Evolutionary conservation across 2,797 vertebrate species (phyloP).

Genomic region (Todus mexicanus): DNA sequence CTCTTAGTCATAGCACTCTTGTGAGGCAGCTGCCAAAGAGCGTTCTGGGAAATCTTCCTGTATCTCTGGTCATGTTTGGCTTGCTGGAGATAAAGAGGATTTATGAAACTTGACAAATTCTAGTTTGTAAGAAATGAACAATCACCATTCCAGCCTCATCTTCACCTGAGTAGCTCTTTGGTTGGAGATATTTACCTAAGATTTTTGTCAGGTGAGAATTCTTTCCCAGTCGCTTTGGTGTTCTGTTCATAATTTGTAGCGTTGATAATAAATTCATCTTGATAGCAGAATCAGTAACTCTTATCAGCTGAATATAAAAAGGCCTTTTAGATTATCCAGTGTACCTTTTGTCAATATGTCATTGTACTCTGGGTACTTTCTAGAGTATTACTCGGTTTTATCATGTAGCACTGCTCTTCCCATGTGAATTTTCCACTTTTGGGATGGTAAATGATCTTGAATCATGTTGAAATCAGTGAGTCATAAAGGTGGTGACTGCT

Average conservation of each 20-base stretch:
- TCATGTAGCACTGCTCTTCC: conserved; percentile 20
- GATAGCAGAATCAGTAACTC: conserved; percentile 34
- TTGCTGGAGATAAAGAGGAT: conserved; percentile 21
- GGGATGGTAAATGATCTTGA: conserved; percentile 27
- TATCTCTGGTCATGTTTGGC: background rate
- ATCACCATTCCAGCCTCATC: background rate
- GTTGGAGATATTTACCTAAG: conserved; percentile 18
- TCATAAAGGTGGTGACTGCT: conserved; percentile 21
- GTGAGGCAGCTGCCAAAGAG: background rate
- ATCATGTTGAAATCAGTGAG: conserved; percentile 39
- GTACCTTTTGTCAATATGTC: conserved; percentile 46
- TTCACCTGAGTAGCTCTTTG: background rate
- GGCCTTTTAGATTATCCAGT: conserved; percentile 20
- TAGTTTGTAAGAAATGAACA: background rate
- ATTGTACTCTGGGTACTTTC: conserved; percentile 19
- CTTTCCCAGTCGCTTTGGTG: background rate
- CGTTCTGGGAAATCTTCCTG: background rate
- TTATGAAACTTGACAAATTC: conserved; percentile 50
- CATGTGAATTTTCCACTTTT: conserved; percentile 39
- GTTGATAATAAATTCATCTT: conserved; percentile 42
- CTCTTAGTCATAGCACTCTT: background rate
- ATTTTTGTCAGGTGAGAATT: conserved; percentile 37
- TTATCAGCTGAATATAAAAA: conserved; percentile 42
- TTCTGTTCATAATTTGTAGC: background rate
- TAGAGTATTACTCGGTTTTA: conserved; percentile 29